phyloP scores from a whole-genome alignment of 2,113 vertebrate species.

The Paradoxurus hermaphroditus region DNA sequence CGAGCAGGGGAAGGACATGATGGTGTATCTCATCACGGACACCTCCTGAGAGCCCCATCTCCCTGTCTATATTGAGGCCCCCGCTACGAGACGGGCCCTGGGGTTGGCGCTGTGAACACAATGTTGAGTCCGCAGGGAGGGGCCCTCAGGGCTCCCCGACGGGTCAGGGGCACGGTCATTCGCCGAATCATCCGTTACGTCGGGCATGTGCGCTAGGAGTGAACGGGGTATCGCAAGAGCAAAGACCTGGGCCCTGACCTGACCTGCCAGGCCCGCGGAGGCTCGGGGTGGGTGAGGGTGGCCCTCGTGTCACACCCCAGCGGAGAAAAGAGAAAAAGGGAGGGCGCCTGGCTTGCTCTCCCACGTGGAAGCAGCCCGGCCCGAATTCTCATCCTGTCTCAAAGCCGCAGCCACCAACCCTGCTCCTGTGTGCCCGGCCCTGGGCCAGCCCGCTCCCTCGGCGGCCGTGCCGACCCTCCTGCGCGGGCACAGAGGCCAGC shows the following conservation, averaged over 20 bases:
- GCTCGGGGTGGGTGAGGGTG: neutral
- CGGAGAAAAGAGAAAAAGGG: neutral
- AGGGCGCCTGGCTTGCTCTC: neutral
- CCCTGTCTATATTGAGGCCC: neutral
- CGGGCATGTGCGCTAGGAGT: neutral
- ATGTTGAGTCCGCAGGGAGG: neutral
- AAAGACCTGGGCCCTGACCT: neutral
- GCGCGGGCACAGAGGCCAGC: fast-evolving
- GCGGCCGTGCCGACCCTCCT: fast-evolving
- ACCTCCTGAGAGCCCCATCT: neutral
- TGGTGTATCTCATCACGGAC: neutral
- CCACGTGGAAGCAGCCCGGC: neutral
- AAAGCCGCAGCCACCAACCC: neutral
- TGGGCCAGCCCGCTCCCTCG: neutral
- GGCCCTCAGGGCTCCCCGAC: neutral
- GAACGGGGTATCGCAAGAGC: neutral
- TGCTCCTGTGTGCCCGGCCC: neutral
- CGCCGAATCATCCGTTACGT: neutral
- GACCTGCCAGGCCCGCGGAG: neutral
- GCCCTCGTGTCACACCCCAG: neutral
- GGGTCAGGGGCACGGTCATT: neutral
- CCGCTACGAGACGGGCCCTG: neutral
- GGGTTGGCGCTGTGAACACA: neutral
- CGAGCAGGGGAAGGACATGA: fast-evolving
- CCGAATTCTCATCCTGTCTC: neutral